Evolutionary conservation across 2,888 invertebrate genomes (phyloP).

Genomic region (Aromia moschata): DNA sequence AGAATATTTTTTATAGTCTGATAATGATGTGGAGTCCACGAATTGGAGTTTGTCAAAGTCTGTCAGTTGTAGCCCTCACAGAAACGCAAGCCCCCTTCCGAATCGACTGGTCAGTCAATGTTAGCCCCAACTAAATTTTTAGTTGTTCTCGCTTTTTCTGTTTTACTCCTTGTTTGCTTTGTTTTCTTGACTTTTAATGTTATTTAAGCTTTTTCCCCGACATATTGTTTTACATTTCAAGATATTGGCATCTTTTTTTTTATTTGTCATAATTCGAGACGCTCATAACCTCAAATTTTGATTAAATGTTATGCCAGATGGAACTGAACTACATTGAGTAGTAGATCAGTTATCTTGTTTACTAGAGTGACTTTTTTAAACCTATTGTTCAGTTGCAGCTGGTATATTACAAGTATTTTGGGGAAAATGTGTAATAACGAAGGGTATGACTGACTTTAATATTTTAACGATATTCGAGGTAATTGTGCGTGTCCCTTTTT

Average conservation of each 20-base stretch:
- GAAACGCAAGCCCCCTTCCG: constrained; percentile 38
- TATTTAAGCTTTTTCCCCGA: constrained; percentile 8
- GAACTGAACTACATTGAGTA: constrained; percentile 3
- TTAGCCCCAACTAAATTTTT: constrained; percentile 17
- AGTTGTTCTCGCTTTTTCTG: constrained; percentile 5
- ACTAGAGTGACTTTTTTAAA: background rate
- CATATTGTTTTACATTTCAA: constrained; percentile 1
- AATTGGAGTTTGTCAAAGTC: constrained; percentile 35
- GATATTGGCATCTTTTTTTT: background rate
- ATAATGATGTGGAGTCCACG: constrained; percentile 43
- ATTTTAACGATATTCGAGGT: too few relatives aligned
- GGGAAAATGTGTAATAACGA: constrained; percentile 2
- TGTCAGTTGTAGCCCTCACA: constrained; percentile 37
- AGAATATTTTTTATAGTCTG: constrained; percentile 38
- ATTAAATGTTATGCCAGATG: constrained; percentile 1
- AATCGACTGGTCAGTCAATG: constrained; percentile 54
- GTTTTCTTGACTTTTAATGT: constrained; percentile 16
- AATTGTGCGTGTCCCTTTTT: background rate
- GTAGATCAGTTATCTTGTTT: background rate
- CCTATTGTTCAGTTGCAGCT: background rate
- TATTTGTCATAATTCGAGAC: too few relatives aligned
- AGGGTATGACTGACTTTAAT: too few relatives aligned
- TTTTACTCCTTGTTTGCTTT: constrained; percentile 16
- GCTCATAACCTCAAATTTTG: background rate
- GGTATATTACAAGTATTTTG: constrained; percentile 10